Percentiles rank a stretch among this genome's conserved stretches.
Evolutionary conservation across 2,797 vertebrate species (phyloP).

Genomic region (Percopsis omiscomaycus): DNA sequence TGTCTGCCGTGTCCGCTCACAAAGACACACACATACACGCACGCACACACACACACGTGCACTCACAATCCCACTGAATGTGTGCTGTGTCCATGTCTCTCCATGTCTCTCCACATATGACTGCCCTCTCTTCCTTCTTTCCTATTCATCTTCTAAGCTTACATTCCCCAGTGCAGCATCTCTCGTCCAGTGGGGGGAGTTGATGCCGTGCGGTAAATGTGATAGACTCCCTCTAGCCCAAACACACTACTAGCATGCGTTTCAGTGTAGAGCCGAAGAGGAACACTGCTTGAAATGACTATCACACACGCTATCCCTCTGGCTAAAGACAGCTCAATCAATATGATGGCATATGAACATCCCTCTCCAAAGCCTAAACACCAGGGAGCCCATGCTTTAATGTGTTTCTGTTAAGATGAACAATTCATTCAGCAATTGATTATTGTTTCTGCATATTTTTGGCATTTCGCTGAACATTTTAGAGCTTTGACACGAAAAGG

Average conservation of each 20-base stretch:
- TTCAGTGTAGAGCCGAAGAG: slow-evolving; percentile 35
- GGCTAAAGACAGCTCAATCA: slow-evolving; percentile 42
- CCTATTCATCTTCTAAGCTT: slow-evolving; percentile 33
- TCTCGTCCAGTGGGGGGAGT: slow-evolving; percentile 31
- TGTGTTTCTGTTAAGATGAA: no score
- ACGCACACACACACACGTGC: slow-evolving; percentile 4
- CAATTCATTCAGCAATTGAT: no score
- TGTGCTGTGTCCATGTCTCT: background rate
- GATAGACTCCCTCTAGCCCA: slow-evolving; percentile 57
- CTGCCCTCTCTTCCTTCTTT: slow-evolving; percentile 31
- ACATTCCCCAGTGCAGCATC: slow-evolving; percentile 30
- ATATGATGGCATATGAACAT: slow-evolving; percentile 36
- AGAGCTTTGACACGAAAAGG: background rate
- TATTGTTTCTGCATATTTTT: background rate
- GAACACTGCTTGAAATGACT: slow-evolving; percentile 49
- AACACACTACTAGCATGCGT: slow-evolving; percentile 55
- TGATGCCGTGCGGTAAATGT: slow-evolving; percentile 53
- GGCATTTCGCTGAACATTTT: background rate
- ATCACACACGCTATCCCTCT: slow-evolving; percentile 38
- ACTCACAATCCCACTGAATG: slow-evolving; percentile 5
- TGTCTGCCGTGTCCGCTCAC: slow-evolving; percentile 83
- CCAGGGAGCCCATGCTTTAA: slow-evolving; percentile 16
- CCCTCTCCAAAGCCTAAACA: background rate
- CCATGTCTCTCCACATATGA: background rate
- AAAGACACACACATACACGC: slow-evolving; percentile 5